phyloP scores from a whole-genome alignment of 2,797 vertebrate genomes.

The Tarsius wallacei region DNA sequence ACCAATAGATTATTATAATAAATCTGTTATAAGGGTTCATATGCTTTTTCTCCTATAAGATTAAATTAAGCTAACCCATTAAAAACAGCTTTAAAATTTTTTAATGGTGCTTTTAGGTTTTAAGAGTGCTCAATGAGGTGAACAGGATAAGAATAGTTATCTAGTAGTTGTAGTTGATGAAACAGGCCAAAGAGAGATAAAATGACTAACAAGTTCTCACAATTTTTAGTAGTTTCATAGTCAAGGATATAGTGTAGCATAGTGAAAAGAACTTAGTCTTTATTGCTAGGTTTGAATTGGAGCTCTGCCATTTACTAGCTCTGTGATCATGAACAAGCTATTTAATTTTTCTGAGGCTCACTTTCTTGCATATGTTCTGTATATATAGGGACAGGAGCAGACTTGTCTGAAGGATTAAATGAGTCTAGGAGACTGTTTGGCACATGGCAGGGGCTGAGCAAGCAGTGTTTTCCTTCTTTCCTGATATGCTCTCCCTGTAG shows the following conservation, averaged over 20 bases:
- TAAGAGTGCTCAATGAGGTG: slow-evolving; percentile 40
- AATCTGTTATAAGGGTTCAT: neutral
- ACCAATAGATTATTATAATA: slow-evolving; percentile 32
- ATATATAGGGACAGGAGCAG: slow-evolving; percentile 4
- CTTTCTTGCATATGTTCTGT: neutral
- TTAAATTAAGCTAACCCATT: slow-evolving; percentile 62
- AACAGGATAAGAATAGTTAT: slow-evolving; percentile 54
- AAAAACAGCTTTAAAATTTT: neutral
- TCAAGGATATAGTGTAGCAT: neutral
- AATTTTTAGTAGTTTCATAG: slow-evolving; percentile 40
- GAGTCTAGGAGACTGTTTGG: neutral
- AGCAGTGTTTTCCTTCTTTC: slow-evolving; percentile 30
- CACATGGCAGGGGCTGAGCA: neutral
- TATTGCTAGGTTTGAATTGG: slow-evolving; percentile 12
- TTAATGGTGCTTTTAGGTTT: slow-evolving; percentile 18
- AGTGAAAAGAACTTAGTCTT: slow-evolving; percentile 21
- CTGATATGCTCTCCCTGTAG: neutral
- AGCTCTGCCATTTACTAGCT: slow-evolving; percentile 34
- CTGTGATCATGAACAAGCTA: slow-evolving; percentile 1
- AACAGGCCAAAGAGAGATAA: slow-evolving; percentile 59
- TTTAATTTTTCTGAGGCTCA: slow-evolving; percentile 24
- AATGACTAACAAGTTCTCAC: slow-evolving; percentile 56
- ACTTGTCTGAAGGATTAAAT: neutral
- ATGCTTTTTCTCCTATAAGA: slow-evolving; percentile 22
- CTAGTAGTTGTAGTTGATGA: slow-evolving; percentile 55